These are phyloP conservation scores for Stenodera caucasica DNA, from an alignment of 2,888 invertebrate species.

Conservation along the genomic window DNA sequence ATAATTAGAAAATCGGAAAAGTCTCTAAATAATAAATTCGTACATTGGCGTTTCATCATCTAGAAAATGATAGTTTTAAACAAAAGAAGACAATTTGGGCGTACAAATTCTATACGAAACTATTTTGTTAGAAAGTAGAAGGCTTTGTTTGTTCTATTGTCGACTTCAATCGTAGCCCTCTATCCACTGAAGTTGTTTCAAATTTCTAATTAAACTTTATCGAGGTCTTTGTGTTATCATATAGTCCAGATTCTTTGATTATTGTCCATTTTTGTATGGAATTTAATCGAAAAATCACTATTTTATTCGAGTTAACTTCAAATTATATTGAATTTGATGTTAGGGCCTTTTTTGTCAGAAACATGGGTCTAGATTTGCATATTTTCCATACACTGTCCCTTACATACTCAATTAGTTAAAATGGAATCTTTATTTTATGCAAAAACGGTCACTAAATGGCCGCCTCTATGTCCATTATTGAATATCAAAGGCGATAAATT, in stretches of 20 bases:
- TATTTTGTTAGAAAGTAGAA: too few species aligned
- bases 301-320: background rate
- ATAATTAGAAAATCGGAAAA: too few species aligned
- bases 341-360: background rate
- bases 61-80: too few species aligned
- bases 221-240: background rate
- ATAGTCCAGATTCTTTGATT: background rate
- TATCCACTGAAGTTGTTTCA: background rate
- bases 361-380: slow-evolving; percentile 22
- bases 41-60: too few species aligned
- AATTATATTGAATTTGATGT: background rate
- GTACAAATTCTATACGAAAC: too few species aligned
- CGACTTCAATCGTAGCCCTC: background rate
- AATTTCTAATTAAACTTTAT: slow-evolving; percentile 3
- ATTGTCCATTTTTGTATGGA: too few species aligned
- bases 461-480: slow-evolving; percentile 16
- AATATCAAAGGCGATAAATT: slow-evolving; percentile 1
- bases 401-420: slow-evolving; percentile 30
- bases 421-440: slow-evolving; percentile 35
- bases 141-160: background rate
- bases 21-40: too few species aligned
- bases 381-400: slow-evolving; percentile 29
- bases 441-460: slow-evolving; percentile 23
- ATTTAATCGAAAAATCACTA: too few species aligned
- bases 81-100: too few species aligned